Conservation (phyloP, 2,888 invertebrate genomes). For the Morinoia aosen region DNA sequence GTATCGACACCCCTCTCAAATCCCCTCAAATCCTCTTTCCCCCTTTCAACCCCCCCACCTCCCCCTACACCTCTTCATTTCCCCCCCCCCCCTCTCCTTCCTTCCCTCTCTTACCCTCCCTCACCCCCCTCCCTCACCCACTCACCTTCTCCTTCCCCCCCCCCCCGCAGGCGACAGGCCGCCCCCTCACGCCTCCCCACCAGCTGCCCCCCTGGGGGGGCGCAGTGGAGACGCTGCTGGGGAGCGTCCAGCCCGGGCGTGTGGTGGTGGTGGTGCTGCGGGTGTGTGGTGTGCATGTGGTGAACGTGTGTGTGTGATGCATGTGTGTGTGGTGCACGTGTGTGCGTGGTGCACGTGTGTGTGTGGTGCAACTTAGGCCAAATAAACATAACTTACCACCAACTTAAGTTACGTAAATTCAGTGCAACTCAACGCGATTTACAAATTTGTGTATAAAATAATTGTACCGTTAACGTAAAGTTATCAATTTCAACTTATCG, state of each 20-base stretch:
- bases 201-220: slow-evolving; percentile 57
- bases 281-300: slow-evolving; percentile 20
- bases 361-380: too few species aligned
- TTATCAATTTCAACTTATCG: too few species aligned
- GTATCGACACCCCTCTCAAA: neutral
- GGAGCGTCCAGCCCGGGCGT: slow-evolving; percentile 60
- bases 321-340: too few species aligned
- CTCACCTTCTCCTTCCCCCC: neutral
- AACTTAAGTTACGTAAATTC: too few species aligned
- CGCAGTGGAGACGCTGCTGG: slow-evolving; percentile 55
- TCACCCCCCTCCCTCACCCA: neutral
- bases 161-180: slow-evolving; percentile 37
- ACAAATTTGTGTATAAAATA: too few species aligned
- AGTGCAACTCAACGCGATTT: too few species aligned
- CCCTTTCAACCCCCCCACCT: neutral
- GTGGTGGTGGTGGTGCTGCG: slow-evolving; percentile 56
- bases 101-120: neutral
- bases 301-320: neutral
- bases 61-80: neutral
- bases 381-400: too few species aligned
- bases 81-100: neutral
- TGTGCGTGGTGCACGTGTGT: too few species aligned
- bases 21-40: neutral
- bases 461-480: too few species aligned
- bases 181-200: neutral